Evolutionary conservation across 2,888 invertebrate species (phyloP).

Genomic region (Vesta saturnalis): DNA sequence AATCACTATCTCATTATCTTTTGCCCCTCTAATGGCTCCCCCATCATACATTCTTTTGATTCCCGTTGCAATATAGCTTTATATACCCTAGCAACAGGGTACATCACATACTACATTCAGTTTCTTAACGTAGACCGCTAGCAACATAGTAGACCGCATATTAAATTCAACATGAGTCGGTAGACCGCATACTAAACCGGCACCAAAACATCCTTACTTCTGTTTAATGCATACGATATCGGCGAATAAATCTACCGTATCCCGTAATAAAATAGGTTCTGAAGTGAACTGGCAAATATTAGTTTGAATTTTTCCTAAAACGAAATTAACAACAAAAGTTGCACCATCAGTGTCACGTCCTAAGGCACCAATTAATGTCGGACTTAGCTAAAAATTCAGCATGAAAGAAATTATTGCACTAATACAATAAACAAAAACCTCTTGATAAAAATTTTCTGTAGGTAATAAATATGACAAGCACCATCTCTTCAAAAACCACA

Average conservation of each 20-base stretch:
- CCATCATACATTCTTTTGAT: too few species aligned
- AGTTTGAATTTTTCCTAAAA: slow-evolving; percentile 72
- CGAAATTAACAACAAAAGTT: slow-evolving; percentile 70
- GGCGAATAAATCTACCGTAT: slow-evolving; percentile 70
- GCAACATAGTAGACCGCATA: too few species aligned
- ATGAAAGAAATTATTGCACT: not conserved
- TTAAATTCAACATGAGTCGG: too few species aligned
- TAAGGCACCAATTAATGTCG: slow-evolving; percentile 69
- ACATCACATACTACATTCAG: too few species aligned
- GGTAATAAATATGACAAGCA: slow-evolving; percentile 77
- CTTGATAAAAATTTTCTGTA: slow-evolving; percentile 67
- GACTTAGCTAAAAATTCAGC: slow-evolving; percentile 65
- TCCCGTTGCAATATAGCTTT: too few species aligned
- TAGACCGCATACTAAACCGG: too few species aligned
- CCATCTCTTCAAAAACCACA: slow-evolving; percentile 85
- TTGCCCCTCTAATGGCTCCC: too few species aligned
- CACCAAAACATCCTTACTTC: slow-evolving; percentile 52
- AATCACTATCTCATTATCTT: too few species aligned
- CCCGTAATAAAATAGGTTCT: slow-evolving; percentile 70
- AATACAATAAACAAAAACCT: slow-evolving; percentile 57
- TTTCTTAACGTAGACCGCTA: too few species aligned
- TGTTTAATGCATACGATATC: slow-evolving; percentile 58
- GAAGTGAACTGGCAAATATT: slow-evolving; percentile 70
- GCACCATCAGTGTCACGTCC: slow-evolving; percentile 74
- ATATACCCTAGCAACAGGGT: too few species aligned